Conservation (phyloP, 1,140 invertebrate genomes). For the Idris sp. region DNA sequence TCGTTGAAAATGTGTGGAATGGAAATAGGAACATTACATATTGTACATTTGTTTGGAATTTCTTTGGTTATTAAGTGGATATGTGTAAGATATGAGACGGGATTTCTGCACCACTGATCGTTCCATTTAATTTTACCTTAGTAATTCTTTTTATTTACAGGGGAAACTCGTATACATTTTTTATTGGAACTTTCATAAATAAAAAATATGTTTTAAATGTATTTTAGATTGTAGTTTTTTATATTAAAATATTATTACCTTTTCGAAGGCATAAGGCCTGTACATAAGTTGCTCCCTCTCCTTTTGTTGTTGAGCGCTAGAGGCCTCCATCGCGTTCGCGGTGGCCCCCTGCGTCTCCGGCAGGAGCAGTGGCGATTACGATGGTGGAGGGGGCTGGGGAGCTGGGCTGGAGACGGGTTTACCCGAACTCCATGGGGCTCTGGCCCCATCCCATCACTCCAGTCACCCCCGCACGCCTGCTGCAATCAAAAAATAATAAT, state of each 20-base stretch:
- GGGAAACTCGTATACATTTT: no score
- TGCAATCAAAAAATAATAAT: conserved; percentile 63
- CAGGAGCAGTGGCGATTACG: conserved; percentile 76
- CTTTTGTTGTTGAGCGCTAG: conserved; percentile 75
- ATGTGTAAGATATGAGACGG: no score
- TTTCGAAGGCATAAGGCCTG: conserved; percentile 78
- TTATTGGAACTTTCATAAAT: no score
- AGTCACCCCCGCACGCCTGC: conserved; percentile 78
- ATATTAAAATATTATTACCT: conserved; percentile 64
- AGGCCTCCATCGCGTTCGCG: conserved; percentile 78
- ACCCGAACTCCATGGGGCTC: conserved; percentile 80
- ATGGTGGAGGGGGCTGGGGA: conserved; percentile 78
- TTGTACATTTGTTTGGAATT: no score
- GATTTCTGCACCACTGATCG: no score
- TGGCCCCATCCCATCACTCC: conserved; percentile 79
- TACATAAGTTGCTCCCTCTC: conserved; percentile 76
- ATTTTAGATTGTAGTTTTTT: neutral
- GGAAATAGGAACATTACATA: no score
- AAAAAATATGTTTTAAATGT: no score
- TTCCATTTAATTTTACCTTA: no score
- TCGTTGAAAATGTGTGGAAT: no score
- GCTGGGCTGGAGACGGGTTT: conserved; percentile 77
- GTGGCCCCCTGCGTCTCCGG: conserved; percentile 75
- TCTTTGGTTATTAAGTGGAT: no score
- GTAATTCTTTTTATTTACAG: no score